These are phyloP conservation scores for Takifugu rubripes DNA, from an alignment of 2,797 vertebrate genomes.

Conservation along the genomic window DNA sequence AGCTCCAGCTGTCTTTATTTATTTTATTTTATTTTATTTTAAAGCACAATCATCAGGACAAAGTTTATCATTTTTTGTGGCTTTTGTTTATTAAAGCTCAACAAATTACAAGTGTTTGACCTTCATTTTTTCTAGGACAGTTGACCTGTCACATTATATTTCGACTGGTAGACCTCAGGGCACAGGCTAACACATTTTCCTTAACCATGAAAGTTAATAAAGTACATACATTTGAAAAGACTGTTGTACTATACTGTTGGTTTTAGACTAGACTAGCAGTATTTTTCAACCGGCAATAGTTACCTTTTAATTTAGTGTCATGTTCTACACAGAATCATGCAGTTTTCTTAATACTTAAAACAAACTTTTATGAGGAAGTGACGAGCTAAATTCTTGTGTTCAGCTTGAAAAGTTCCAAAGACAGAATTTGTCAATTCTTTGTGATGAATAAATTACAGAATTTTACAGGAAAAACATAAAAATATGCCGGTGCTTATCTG, in stretches of 20 bases:
- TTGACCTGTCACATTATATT: slow-evolving; percentile 12
- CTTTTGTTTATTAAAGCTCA: slow-evolving; percentile 3
- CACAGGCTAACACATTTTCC: too few species aligned
- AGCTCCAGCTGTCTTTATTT: slow-evolving; percentile 26
- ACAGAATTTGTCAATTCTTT: neutral
- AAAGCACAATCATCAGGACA: neutral
- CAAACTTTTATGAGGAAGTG: neutral
- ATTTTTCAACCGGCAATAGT: too few species aligned
- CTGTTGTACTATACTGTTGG: too few species aligned
- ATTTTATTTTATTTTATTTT: slow-evolving; percentile 16
- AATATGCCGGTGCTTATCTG: neutral
- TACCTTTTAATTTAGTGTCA: too few species aligned
- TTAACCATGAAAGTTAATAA: too few species aligned
- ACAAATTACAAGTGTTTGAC: slow-evolving; percentile 28
- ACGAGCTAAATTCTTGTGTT: neutral
- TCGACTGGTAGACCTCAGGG: slow-evolving; percentile 1
- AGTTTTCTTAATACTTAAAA: too few species aligned
- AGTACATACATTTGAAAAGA: too few species aligned
- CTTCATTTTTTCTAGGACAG: neutral
- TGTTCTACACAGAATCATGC: too few species aligned
- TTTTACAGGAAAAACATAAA: neutral
- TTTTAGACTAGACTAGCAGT: too few species aligned
- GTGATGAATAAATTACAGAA: neutral
- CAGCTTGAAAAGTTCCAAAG: neutral
- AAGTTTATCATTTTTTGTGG: neutral